Base-by-base conservation (phyloP, 2,797 vertebrate genomes). In the Epinephelus coioides region DNA sequence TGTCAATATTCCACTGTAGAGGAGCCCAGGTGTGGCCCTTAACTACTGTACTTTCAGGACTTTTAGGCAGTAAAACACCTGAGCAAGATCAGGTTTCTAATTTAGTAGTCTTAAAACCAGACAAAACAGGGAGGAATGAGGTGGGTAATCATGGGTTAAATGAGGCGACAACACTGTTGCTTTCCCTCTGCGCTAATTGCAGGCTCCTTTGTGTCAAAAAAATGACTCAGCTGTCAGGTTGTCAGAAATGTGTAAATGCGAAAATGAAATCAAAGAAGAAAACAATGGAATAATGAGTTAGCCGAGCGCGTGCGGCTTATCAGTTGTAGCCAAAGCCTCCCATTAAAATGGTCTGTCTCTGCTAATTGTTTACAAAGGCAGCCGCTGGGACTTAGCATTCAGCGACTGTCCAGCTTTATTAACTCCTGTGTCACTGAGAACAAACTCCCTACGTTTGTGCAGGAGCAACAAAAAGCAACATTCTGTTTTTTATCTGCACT, bases 331-430 rank as follows among this genome's bases (percentile, higher is more conserved):
- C 83, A 89, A 84, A 88, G 83, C 76, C 69, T 83, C 61, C 66
- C 73, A 81, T 90, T 91, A 88, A 89, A 88, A 88, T 73, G 49
- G 11, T 68, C 73, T 74, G 84, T 90, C 88, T 83, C 76, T 88
- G 50, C 85, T 85, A 89, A 88, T 87, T 91, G 85, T 91, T 91
- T 81, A 81, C 80, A 81, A 79, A 89, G 78, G 76, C 76, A 85
- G 82, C 83, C 78, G 76, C 85, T 67, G 84, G 85, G 87, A 89
- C 57, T 85, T 51, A 51, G 87, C 87, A 90, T 92, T 91, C 91
- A 83, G 84, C 55, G 56, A 62, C 53, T 73, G 87, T 84, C 87
- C 86, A 61, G 85, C 77, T 88, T 87, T 90, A 93, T 92, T 90
- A 91, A 90, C 88, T 85, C 77, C 82, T 65, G 78, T 88, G 88